These are phyloP conservation scores for Chloroceryle inda DNA, from an alignment of 2,797 vertebrate genomes.

Conservation along the genomic window DNA sequence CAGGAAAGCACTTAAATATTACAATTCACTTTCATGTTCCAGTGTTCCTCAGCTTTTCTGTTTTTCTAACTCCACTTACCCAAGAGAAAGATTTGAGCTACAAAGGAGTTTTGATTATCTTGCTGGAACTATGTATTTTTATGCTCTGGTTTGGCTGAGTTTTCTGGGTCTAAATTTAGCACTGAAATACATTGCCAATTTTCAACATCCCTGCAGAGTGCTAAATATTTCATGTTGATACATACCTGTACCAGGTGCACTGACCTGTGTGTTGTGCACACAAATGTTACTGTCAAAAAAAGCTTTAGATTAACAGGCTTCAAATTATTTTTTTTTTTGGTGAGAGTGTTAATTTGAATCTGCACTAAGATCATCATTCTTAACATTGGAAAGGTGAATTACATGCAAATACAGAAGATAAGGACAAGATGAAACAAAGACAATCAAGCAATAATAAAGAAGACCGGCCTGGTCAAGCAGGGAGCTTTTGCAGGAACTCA, in stretches of 20 bases:
- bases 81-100: neutral
- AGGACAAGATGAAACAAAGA: neutral
- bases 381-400: neutral
- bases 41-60: neutral
- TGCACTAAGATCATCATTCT: neutral
- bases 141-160: neutral
- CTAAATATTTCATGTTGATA: neutral
- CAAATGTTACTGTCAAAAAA: neutral
- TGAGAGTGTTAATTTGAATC: neutral
- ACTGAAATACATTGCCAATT: neutral
- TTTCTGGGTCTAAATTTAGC: neutral
- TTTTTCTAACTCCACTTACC: neutral
- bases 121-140: neutral
- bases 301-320: neutral
- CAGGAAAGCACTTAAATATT: neutral
- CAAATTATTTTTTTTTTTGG: neutral
- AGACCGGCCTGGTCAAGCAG: too few relatives aligned
- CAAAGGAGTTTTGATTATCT: neutral
- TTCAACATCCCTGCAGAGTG: neutral
- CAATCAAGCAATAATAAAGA: neutral
- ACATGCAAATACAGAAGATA: neutral
- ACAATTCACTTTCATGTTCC: neutral
- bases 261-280: neutral
- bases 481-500: too few relatives aligned
- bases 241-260: neutral